Conservation (phyloP, 2,113 vertebrate genomes). For the Elaphurus davidianus region DNA sequence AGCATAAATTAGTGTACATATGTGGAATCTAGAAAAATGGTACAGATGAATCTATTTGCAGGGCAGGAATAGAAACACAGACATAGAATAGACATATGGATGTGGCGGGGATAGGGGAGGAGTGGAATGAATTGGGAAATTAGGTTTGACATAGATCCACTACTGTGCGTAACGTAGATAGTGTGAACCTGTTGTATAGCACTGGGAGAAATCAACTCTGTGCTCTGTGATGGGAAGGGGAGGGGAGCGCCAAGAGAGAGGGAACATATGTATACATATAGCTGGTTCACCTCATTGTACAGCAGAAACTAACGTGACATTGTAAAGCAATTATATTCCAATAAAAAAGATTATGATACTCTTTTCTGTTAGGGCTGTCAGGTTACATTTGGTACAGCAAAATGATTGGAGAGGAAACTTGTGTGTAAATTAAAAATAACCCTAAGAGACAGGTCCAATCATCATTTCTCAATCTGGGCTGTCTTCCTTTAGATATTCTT, state of each 20-base stretch:
- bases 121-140: neutral
- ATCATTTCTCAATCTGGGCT: neutral
- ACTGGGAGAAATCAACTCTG: neutral
- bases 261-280: neutral
- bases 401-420: neutral
- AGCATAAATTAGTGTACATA: neutral
- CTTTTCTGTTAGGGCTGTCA: neutral
- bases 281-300: neutral
- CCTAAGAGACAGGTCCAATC: neutral
- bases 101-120: neutral
- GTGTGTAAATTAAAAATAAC: neutral
- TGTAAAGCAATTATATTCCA: neutral
- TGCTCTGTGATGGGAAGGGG: neutral
- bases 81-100: neutral
- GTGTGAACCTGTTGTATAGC: neutral
- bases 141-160: neutral
- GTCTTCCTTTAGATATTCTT: neutral
- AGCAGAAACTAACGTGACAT: neutral
- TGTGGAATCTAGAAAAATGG: neutral
- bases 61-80: neutral
- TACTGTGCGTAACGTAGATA: neutral
- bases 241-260: neutral
- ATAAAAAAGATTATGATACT: neutral
- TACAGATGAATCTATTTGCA: neutral
- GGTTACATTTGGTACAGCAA: neutral